phyloP scores from a whole-genome alignment of 2,888 invertebrate genomes.

The Agrotis exclamationis region DNA sequence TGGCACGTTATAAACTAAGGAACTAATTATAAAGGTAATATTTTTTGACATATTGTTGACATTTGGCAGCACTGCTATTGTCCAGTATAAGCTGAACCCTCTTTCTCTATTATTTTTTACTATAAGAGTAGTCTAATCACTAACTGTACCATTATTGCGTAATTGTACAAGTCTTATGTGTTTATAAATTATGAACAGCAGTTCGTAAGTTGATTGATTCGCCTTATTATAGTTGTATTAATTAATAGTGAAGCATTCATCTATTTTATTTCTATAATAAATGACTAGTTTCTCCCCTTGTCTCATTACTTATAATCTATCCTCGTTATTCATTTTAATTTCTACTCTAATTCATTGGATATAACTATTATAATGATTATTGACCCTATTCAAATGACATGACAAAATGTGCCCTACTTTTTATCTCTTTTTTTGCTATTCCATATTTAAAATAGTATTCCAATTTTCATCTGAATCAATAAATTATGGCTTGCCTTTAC shows the following conservation, averaged over 20 bases:
- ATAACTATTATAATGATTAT: slow-evolving; percentile 12
- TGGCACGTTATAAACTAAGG: slow-evolving; percentile 8
- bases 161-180: neutral
- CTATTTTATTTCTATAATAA: slow-evolving; percentile 28
- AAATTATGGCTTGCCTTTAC: neutral
- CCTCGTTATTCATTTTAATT: slow-evolving; percentile 19
- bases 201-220: slow-evolving; percentile 15
- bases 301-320: slow-evolving; percentile 42
- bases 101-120: neutral
- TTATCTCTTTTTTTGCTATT: neutral
- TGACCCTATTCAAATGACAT: neutral
- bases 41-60: slow-evolving; percentile 6
- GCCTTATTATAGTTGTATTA: slow-evolving; percentile 25
- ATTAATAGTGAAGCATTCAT: slow-evolving; percentile 32
- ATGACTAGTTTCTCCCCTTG: slow-evolving; percentile 24
- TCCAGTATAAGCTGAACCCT: neutral
- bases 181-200: neutral
- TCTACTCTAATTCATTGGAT: slow-evolving; percentile 18
- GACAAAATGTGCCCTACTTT: neutral
- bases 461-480: neutral
- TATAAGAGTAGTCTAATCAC: neutral
- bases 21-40: slow-evolving; percentile 12
- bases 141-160: neutral
- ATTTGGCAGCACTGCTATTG: slow-evolving; percentile 3
- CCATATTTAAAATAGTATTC: neutral